Base-by-base conservation (phyloP, 2,113 vertebrate genomes). In the Alligator sinensis region DNA sequence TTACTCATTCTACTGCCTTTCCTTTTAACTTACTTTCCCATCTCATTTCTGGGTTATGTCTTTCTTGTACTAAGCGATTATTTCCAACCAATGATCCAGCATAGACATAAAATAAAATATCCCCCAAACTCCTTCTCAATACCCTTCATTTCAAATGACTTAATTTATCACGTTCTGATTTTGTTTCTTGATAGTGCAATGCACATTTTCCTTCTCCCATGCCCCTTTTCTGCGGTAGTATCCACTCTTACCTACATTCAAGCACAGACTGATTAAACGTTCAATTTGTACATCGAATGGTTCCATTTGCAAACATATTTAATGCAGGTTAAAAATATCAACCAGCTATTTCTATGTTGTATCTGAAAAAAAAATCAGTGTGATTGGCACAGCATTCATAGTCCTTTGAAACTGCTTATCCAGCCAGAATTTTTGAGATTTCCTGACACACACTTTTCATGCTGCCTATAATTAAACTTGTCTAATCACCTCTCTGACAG, bases 381-480 rank as follows among this genome's bases (percentile, higher is more conserved):
- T 78, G 81, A 93, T 91, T 94, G 80, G 72, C 38, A n/a, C n/a
- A 77, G 92, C 77, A 84, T 57, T 28, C 80, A 85, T 62, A 90
- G 89, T 64, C 83, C 92, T 91, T 68, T 70, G 62, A 88, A 94
- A 94, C 77, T 74, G 54, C 34, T 84, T 94, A 95, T 84, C 84
- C 86, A 84, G 83, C 72, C 81, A 96, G 80, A 84, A 86, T 15
- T 70, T 58, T 79, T 78, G 62, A 88, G 81, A 17, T 94, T 96
- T 86, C 57, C 66, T 15, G 90, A 72, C 89, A 87, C 70, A 11
- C 21, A 82, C 85, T 94, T 88, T 92, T 96, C 87, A 70, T 55
- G 77, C 72, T 81, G 83, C 34, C 80, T 86, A 75, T 96, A 97
- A 97, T 96, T 97, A 96, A 94, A 79, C 61, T 74, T 92, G 59